phyloP scores from a whole-genome alignment of 2,888 invertebrate species.

The Monopis laevigella region DNA sequence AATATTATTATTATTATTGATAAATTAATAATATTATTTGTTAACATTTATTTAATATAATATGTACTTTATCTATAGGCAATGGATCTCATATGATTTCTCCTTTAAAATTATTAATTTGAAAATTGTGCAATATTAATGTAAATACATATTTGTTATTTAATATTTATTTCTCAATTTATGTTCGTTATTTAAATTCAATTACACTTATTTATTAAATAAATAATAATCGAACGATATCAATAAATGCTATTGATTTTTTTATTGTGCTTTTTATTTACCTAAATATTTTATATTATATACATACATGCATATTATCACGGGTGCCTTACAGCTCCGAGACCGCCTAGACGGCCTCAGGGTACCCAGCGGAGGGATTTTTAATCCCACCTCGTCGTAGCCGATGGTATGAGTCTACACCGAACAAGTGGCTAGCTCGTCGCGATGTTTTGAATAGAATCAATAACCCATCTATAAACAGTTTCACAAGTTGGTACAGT shows the following conservation, averaged over 20 bases:
- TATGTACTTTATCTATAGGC: slow-evolving; percentile 24
- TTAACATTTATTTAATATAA: slow-evolving; percentile 24
- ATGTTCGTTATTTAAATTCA: slow-evolving; percentile 24
- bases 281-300: not conserved
- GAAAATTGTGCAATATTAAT: slow-evolving; percentile 21
- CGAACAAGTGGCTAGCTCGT: too few species aligned
- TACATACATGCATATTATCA: too few species aligned
- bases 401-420: too few species aligned
- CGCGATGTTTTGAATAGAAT: too few species aligned
- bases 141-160: slow-evolving; percentile 34
- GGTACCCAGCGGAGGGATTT: too few species aligned
- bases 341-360: too few species aligned
- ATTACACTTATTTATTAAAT: slow-evolving; percentile 30
- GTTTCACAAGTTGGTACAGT: too few species aligned
- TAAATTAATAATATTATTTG: slow-evolving; percentile 16
- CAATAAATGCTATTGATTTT: slow-evolving; percentile 49
- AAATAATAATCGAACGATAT: slow-evolving; percentile 38
- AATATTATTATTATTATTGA: slow-evolving; percentile 13
- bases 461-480: too few species aligned
- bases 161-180: slow-evolving; percentile 25
- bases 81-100: slow-evolving; percentile 39
- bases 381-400: too few species aligned
- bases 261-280: slow-evolving; percentile 2
- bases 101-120: slow-evolving; percentile 14
- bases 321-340: too few species aligned